These are phyloP conservation scores for Pseudococcus viburni DNA, from an alignment of 2,888 invertebrate species.

Conservation along the genomic window DNA sequence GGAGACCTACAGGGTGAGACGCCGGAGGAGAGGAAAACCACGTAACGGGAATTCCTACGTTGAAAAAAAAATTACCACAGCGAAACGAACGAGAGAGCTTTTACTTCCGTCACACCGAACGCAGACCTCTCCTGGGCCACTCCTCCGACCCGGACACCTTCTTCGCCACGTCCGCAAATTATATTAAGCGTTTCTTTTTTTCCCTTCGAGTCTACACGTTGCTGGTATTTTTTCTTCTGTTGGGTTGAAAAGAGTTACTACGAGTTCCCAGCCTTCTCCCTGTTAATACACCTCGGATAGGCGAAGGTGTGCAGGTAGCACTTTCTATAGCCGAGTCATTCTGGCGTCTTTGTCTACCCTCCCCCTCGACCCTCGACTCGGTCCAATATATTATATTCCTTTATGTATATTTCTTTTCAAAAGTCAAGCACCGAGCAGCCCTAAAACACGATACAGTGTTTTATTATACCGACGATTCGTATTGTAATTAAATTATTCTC, in stretches of 20 bases:
- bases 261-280: neutral
- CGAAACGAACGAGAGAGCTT: slow-evolving; percentile 21
- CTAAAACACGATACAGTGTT: slow-evolving; percentile 6
- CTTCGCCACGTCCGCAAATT: slow-evolving; percentile 5
- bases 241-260: neutral
- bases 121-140: neutral
- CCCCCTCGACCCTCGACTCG: neutral
- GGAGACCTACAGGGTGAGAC: neutral
- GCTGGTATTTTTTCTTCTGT: neutral
- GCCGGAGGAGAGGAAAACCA: neutral
- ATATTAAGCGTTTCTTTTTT: slow-evolving; percentile 5
- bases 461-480: slow-evolving; percentile 4
- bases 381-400: neutral
- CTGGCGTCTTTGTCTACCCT: neutral
- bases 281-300: neutral
- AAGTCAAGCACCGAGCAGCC: neutral
- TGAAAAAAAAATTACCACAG: neutral
- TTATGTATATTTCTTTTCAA: slow-evolving; percentile 11
- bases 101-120: neutral
- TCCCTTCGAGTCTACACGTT: neutral
- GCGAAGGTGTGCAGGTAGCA: neutral
- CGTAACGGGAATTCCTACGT: neutral
- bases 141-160: neutral
- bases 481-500: slow-evolving; percentile 21
- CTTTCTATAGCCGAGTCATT: neutral